Evolutionary conservation across 2,797 vertebrate species (phyloP).

Genomic region (Oreochromis mossambicus): DNA sequence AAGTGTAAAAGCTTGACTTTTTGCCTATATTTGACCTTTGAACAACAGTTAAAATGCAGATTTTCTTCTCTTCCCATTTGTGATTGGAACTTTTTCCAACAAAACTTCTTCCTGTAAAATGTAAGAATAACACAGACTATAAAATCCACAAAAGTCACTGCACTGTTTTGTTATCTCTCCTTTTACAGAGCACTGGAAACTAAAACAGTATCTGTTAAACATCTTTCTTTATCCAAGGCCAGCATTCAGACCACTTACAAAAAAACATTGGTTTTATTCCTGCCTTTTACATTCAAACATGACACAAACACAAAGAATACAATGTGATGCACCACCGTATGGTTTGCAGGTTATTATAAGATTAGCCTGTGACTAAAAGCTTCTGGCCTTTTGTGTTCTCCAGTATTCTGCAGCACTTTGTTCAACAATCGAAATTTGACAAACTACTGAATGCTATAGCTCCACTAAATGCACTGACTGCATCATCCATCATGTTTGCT

Average conservation of each 20-base stretch:
- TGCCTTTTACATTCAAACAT: background rate
- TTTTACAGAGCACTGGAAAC: background rate
- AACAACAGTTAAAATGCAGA: fast-evolving
- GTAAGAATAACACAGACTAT: background rate
- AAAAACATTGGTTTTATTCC: background rate
- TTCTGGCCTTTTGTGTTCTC: background rate
- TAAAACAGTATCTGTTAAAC: constrained; percentile 10
- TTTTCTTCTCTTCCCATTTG: background rate
- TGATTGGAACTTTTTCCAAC: background rate
- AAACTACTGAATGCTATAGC: background rate
- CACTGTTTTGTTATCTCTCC: background rate
- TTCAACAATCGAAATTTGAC: background rate
- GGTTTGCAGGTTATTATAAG: constrained; percentile 10
- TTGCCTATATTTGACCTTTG: background rate
- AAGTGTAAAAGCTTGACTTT: background rate
- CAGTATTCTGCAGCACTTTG: constrained; percentile 20
- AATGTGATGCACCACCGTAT: background rate
- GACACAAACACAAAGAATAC: background rate
- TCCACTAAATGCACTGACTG: background rate
- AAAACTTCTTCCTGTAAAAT: background rate
- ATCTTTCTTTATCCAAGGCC: constrained; percentile 14
- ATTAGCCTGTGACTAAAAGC: constrained; percentile 9
- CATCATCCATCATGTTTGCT: constrained; percentile 11
- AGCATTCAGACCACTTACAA: constrained; percentile 3
- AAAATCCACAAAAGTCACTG: fast-evolving